Conservation (phyloP, 2,113 vertebrate species). For the Semnornis frantzii region DNA sequence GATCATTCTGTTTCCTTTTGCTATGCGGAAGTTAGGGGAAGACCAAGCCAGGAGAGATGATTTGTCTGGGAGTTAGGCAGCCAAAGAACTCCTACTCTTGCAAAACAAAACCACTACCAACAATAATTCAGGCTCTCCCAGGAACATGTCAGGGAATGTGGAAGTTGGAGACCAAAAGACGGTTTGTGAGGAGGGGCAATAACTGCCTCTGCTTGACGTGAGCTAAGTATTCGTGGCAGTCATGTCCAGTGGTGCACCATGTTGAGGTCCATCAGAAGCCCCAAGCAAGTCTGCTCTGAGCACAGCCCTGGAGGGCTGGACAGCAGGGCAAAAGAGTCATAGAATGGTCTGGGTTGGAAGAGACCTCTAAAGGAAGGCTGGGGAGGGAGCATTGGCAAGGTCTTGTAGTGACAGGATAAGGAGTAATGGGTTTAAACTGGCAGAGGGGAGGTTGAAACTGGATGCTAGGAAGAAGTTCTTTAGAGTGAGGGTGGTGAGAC, state of each 20-base stretch:
- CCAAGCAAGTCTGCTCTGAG: not conserved
- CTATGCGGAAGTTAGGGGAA: not conserved
- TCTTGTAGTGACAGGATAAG: too few relatives aligned
- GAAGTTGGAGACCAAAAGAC: not conserved
- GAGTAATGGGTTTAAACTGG: too few relatives aligned
- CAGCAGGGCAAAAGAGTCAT: not conserved
- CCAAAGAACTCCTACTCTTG: constrained; percentile 14
- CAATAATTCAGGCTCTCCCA: constrained; percentile 19
- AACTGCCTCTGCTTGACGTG: not conserved
- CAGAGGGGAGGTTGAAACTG: too few relatives aligned
- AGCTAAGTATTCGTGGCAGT: not conserved
- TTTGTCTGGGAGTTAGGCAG: constrained; percentile 13
- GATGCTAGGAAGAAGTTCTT: too few relatives aligned
- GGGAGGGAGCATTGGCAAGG: too few relatives aligned
- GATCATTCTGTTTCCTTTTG: constrained; percentile 10
- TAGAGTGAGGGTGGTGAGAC: too few relatives aligned
- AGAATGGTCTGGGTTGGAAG: too few relatives aligned
- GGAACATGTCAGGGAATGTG: not conserved
- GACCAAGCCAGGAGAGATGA: constrained; percentile 21
- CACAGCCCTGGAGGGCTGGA: not conserved
- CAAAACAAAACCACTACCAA: constrained; percentile 50
- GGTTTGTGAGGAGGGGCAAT: not conserved
- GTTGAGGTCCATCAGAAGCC: not conserved
- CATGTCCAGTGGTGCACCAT: rapidly evolving
- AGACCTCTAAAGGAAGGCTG: too few relatives aligned